These are phyloP conservation scores for Petaurus breviceps DNA, from an alignment of 2,113 vertebrate genomes.

Conservation along the genomic window DNA sequence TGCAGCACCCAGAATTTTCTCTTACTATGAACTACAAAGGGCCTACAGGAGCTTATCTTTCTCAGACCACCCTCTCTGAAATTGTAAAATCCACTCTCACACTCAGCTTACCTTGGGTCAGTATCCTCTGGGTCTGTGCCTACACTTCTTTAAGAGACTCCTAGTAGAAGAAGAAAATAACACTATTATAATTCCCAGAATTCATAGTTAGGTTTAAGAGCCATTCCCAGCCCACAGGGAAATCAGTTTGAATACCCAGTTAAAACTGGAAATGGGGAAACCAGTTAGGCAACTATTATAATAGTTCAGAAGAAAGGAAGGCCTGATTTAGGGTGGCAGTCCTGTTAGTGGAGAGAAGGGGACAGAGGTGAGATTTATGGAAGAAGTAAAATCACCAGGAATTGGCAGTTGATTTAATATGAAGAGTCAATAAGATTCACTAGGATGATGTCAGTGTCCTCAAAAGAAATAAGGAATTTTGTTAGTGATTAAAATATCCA, in stretches of 20 bases:
- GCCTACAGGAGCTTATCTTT: not conserved
- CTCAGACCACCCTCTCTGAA: not conserved
- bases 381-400: not conserved
- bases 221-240: not conserved
- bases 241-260: not conserved
- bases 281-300: not conserved
- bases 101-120: not conserved
- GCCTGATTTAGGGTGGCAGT: not conserved
- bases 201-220: not conserved
- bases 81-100: not conserved
- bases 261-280: not conserved
- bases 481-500: not conserved
- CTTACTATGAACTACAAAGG: not conserved
- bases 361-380: not conserved
- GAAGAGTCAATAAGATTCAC: not conserved
- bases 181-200: not conserved
- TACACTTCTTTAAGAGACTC: not conserved
- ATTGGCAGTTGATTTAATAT: not conserved
- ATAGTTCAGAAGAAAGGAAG: not conserved
- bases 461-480: too few relatives aligned
- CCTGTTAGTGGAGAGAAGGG: not conserved
- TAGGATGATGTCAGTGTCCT: not conserved
- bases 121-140: not conserved
- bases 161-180: too few relatives aligned
- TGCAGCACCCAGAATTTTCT: not conserved